A percentile compares a stretch with the other conserved stretches of the same genome.
Evolutionary conservation across 53 echinoderm and acorn worm genomes (phyloP).

Genomic region (Temnopleurus reevesii): DNA sequence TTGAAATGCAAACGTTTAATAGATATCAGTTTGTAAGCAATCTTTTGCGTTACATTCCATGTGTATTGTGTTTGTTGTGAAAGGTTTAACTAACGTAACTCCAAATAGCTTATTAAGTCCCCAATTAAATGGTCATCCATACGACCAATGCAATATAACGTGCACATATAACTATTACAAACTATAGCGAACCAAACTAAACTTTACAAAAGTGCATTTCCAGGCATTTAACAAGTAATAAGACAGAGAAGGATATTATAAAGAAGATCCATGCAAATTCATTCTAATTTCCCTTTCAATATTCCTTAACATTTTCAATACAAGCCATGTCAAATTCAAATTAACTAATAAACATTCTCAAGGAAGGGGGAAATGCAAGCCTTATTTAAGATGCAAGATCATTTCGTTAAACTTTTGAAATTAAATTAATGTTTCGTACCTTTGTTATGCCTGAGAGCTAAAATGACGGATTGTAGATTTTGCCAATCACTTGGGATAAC

Average conservation of each 20-base stretch:
- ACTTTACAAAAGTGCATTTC: neutral
- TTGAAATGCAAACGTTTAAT: too few relatives aligned
- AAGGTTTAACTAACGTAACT: too few relatives aligned
- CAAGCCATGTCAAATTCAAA: neutral
- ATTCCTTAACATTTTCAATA: neutral
- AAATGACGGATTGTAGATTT: slow-evolving; percentile 57
- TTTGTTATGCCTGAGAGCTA: slow-evolving; percentile 58
- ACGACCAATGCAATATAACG: neutral
- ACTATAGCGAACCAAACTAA: neutral
- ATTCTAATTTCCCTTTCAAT: neutral
- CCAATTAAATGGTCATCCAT: too few relatives aligned
- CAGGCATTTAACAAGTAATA: neutral
- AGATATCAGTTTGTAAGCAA: too few relatives aligned
- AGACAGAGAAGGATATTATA: neutral
- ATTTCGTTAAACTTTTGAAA: too few relatives aligned
- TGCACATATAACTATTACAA: slow-evolving; percentile 6
- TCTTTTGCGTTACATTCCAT: too few relatives aligned
- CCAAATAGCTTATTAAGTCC: too few relatives aligned
- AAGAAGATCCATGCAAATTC: slow-evolving; percentile 39
- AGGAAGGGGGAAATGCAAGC: too few relatives aligned
- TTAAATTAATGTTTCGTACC: slow-evolving; percentile 16
- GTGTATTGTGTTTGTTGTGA: too few relatives aligned
- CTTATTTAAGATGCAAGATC: too few relatives aligned
- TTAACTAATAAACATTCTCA: too few relatives aligned
- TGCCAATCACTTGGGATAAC: slow-evolving; percentile 58